Base-by-base conservation (phyloP, 2,797 vertebrate species). In the Coracias cyanogaster region DNA sequence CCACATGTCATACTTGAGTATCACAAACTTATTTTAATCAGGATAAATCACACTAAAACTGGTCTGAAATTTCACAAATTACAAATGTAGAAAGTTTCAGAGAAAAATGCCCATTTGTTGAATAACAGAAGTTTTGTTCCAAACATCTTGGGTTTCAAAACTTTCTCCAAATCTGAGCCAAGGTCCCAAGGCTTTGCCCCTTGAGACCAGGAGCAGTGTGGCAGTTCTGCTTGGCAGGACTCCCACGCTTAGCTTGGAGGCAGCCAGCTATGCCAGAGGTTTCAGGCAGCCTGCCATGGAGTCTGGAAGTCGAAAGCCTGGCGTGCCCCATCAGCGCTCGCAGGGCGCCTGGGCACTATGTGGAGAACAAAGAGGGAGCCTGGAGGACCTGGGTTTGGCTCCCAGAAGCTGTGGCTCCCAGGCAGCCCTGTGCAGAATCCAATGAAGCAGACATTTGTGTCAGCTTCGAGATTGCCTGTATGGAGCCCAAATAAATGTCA, bases 221-320 rank as follows among this genome's bases (percentile, higher is more conserved):
- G 90, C 93, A 93, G 83, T 58, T 66, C 41, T 89, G 93, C 84
- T 80, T 96, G 96, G 96, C 96, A 87, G 86, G 52, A 37, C 90
- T 90, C 89, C 86, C 77, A 33, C 60, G 1, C 62, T 70, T 51
- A 80, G 81, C 69, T 76, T 31, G 49, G 78, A 93, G 93, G 93
- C 94, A 94, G 94, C 83, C 94, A 95, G 95, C 90, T 86, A 43
- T 95, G 95, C 95, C 96, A 96, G 95, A 96, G 96, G 96, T 96
- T 97, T 95, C 83, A 89, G 96, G 95, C 95, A 92, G 74, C 64
- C 95, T 96, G 96, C 95, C 95, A 96, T 58, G 3, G 39, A 86
- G 89, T 80, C 95, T 95, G 92, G 35, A 66, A 94, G 83, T 41
- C 25, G 4, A 89, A 89, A 96, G 92, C 64, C 81, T 39, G 0